phyloP scores from a whole-genome alignment of 2,113 vertebrate genomes.

The Ranitomeya variabilis region DNA sequence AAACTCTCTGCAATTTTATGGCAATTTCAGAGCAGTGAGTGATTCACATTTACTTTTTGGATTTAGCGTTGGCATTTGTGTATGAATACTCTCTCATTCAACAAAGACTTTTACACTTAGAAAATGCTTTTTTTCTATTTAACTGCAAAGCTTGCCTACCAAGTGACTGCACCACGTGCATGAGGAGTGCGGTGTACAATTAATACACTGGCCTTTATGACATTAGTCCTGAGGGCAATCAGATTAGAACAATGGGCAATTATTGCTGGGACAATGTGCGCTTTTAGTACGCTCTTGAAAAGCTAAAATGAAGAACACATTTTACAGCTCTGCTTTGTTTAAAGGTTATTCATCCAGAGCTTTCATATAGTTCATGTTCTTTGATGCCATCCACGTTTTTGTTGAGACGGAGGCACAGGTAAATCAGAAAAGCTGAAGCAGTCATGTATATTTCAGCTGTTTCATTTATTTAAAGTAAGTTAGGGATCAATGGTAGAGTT shows the following conservation, averaged over 20 bases:
- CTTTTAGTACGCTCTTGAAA: background rate
- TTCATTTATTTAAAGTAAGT: no score
- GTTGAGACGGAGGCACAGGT: background rate
- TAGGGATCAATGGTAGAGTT: no score
- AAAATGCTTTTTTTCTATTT: background rate
- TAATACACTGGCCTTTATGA: background rate
- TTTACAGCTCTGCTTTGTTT: background rate
- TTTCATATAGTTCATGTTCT: background rate
- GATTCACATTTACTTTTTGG: no score
- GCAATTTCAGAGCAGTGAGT: no score
- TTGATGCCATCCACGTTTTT: background rate
- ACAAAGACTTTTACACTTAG: background rate
- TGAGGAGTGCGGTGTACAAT: background rate
- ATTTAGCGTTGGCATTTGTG: no score
- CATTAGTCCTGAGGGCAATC: slow-evolving; percentile 5
- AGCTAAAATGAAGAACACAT: background rate
- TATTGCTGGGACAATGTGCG: background rate
- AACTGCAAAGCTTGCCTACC: background rate
- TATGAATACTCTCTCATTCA: no score
- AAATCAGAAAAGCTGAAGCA: no score
- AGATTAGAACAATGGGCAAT: slow-evolving; percentile 2
- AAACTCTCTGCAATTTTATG: no score
- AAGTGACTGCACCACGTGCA: background rate
- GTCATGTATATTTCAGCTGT: no score
- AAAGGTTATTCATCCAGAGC: background rate